A percentile compares a stretch with the other conserved stretches of the same genome.
Conservation (phyloP, 2,888 invertebrate genomes). For the Tupiocoris notatus region DNA sequence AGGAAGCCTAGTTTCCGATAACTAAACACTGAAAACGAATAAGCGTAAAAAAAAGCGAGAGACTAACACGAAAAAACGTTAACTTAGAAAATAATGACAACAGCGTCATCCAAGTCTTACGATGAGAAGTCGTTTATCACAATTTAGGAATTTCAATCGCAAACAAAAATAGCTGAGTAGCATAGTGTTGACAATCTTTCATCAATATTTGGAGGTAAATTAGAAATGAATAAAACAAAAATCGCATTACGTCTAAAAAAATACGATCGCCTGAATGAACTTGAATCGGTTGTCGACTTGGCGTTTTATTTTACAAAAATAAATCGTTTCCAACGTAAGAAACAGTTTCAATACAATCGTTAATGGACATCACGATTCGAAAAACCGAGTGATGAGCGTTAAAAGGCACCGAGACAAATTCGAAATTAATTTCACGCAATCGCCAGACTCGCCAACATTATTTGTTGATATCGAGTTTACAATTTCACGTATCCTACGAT, state of each 20-base stretch:
- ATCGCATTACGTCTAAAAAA: too few species aligned
- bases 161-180: too few species aligned
- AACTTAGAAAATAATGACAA: neutral
- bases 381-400: constrained; percentile 12
- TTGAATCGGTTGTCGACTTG: neutral
- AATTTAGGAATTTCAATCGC: constrained; percentile 11
- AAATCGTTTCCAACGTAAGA: neutral
- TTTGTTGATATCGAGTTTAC: too few species aligned
- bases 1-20: neutral
- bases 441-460: too few species aligned
- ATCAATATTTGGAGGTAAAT: too few species aligned
- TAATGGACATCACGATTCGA: too few species aligned
- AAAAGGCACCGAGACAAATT: constrained; percentile 22
- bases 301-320: neutral
- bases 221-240: too few species aligned
- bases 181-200: too few species aligned
- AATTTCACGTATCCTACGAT: too few species aligned
- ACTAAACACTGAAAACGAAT: constrained; percentile 7
- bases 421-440: neutral
- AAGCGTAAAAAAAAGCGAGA: constrained; percentile 24
- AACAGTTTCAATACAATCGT: neutral
- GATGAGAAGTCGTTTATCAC: constrained; percentile 26
- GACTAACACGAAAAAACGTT: neutral
- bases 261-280: neutral
- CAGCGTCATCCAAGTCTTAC: neutral